Evolutionary conservation across 2,888 invertebrate species (phyloP), one percentile per base, ranked within the genome.

Genomic region (Tolmerus cingulatus): DNA sequence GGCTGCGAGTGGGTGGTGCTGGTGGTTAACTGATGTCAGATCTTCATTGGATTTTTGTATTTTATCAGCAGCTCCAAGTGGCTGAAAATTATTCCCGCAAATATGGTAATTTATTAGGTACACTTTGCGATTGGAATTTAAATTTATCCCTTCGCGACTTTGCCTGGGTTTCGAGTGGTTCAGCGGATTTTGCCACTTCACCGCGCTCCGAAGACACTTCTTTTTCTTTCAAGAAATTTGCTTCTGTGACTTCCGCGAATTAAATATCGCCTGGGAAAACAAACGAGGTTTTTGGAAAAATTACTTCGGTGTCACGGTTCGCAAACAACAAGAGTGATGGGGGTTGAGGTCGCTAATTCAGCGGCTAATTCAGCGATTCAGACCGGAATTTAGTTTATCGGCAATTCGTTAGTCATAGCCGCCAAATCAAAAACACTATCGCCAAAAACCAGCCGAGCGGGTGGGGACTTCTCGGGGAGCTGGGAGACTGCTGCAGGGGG

Each of bases 71-170:
- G 16, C 74, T 85, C 74, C 74, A 85, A 85, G 85, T 85, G 85
- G 85, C 74, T 85, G 74, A 85, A 85, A 85, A 85, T 85, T 74
- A 85, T 85, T 85, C 46, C 85, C 74, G 85, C 46, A 85, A 85
- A 85, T 85, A 85, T 85, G 85, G 85, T 46, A 74, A 85, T 85
- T 85, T 85, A 74, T 85, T 85, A 57, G 82, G 82, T 82, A 82
- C 74, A 74, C 74, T 74, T 74, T 40, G 19, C 74, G 85, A 85
- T 85, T 74, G 85, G 85, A 43, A 85, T 85, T 85, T 30, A 82
- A 82, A 82, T 82, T 82, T 82, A 66, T 82, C 82, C 79, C 51
- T 82, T 82, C 57, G 30, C 51, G 66, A 66, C 55, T 27, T 51
- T 9, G 55, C 16, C 30, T 82, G 82, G 8, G 66, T 7, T 12